These are phyloP conservation scores for Anguilla rostrata DNA, from an alignment of 2,113 vertebrate genomes.

Conservation along the genomic window DNA sequence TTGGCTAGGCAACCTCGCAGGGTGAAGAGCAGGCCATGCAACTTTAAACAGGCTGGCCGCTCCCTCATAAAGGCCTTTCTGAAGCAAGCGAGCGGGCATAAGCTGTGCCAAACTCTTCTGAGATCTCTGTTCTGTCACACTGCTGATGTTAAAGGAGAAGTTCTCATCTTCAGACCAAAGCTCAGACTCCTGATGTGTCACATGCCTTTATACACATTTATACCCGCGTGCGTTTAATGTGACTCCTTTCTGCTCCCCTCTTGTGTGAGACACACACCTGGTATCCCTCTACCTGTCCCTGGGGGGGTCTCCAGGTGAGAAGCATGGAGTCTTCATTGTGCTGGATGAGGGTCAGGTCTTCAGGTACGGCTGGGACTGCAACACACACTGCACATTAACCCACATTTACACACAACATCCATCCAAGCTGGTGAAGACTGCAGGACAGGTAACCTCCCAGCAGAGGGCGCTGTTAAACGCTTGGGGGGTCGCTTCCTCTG, in stretches of 20 bases:
- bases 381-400: background rate
- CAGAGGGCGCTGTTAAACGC: background rate
- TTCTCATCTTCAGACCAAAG: background rate
- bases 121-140: background rate
- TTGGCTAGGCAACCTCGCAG: constrained; percentile 76
- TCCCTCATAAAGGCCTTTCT: constrained; percentile 51
- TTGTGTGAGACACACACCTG: constrained; percentile 61
- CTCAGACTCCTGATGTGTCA: background rate
- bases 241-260: constrained; percentile 5
- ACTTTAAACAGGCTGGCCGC: constrained; percentile 73
- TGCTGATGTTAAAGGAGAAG: background rate
- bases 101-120: constrained; percentile 18
- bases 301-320: constrained; percentile 76
- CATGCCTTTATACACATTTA: too few species aligned
- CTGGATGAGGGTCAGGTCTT: constrained; percentile 70
- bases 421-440: background rate
- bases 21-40: constrained; percentile 75
- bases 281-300: constrained; percentile 74
- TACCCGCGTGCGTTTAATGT: too few species aligned
- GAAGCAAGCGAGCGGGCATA: constrained; percentile 23
- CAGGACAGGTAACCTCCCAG: background rate
- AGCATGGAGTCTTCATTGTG: constrained; percentile 69
- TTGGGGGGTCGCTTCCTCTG: background rate
- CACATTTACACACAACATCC: background rate
- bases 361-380: constrained; percentile 73